Evolutionary conservation across 2,113 vertebrate species (phyloP).

Genomic region (Scatophagus argus): DNA sequence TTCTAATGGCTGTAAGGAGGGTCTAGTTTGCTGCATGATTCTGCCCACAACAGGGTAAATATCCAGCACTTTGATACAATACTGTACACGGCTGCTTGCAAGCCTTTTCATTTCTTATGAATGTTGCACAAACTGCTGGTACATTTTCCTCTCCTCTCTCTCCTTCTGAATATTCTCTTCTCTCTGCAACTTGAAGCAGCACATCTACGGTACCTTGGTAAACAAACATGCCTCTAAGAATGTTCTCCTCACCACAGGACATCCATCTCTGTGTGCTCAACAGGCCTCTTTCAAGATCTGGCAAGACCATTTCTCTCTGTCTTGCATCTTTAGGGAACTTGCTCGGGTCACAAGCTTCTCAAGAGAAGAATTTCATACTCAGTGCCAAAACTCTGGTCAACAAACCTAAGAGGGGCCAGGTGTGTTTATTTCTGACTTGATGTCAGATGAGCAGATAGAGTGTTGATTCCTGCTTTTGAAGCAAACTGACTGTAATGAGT

Average conservation of each 20-base stretch:
- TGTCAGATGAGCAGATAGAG: slow-evolving; percentile 3
- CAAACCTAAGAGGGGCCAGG: slow-evolving; percentile 33
- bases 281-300: slow-evolving; percentile 51
- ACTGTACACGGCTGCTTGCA: neutral
- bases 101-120: slow-evolving; percentile 41
- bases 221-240: slow-evolving; percentile 75
- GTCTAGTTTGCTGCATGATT: slow-evolving; percentile 19
- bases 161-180: slow-evolving; percentile 32
- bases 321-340: slow-evolving; percentile 41
- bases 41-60: slow-evolving; percentile 34
- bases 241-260: slow-evolving; percentile 69
- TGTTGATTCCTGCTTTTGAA: slow-evolving; percentile 5
- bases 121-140: slow-evolving; percentile 38
- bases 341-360: slow-evolving; percentile 39
- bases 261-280: slow-evolving; percentile 47
- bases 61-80: slow-evolving; percentile 37
- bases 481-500: neutral
- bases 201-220: slow-evolving; percentile 58
- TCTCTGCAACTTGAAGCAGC: slow-evolving; percentile 38
- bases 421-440: slow-evolving; percentile 41
- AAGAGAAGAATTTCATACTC: slow-evolving; percentile 40
- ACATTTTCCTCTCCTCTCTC: slow-evolving; percentile 14
- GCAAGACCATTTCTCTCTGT: slow-evolving; percentile 38
- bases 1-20: slow-evolving; percentile 9
- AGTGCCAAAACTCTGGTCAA: slow-evolving; percentile 37